Conservation (phyloP, 2,113 vertebrate genomes). For the Sinocyclocheilus anophthalmus region DNA sequence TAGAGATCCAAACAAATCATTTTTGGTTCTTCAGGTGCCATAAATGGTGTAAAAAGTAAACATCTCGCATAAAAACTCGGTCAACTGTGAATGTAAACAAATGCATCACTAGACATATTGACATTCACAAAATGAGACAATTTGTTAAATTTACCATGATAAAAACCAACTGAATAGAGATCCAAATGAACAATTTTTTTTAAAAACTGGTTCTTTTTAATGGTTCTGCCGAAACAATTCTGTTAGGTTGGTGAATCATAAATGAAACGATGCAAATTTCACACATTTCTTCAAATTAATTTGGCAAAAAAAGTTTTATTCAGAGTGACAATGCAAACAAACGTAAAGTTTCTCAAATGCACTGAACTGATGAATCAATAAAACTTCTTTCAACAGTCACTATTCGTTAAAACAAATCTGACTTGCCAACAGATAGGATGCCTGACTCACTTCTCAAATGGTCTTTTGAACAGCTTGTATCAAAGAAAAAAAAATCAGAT, state of each 20-base stretch:
- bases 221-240: neutral
- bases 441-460: neutral
- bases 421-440: neutral
- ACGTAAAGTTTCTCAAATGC: neutral
- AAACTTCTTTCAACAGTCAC: neutral
- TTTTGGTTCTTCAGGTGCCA: neutral
- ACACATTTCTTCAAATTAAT: neutral
- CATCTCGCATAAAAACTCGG: neutral
- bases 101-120: neutral
- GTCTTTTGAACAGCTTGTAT: neutral
- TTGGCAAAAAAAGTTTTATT: neutral
- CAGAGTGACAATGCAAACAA: neutral
- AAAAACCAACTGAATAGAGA: too few species aligned
- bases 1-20: neutral
- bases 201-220: neutral
- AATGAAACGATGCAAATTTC: neutral
- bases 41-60: neutral
- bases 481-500: neutral
- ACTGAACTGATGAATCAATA: neutral
- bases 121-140: too few species aligned
- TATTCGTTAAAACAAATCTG: neutral
- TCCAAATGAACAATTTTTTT: neutral
- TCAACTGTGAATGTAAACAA: slow-evolving; percentile 21
- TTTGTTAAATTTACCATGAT: neutral
- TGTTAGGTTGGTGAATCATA: slow-evolving; percentile 1